Base-by-base conservation (phyloP, 1,140 invertebrate genomes). In the Macrobrachium rosenbergii region DNA sequence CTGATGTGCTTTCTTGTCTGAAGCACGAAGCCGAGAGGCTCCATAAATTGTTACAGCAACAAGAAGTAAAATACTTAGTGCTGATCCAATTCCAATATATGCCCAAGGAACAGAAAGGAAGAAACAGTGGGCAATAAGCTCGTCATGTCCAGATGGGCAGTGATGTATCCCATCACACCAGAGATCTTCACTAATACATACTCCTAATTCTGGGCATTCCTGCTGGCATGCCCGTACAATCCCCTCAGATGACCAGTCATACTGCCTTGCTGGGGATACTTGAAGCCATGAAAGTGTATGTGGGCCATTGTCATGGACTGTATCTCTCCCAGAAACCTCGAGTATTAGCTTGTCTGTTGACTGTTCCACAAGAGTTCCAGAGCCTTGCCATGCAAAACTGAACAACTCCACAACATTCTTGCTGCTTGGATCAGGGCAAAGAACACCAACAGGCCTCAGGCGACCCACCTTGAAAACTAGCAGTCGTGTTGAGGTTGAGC, bases 71-170 rank as follows among this genome's bases (percentile, higher is more conserved):
- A 90, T 79, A 67, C 88, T 89, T 6, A 89, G 72, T 5, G 89
- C 82, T 0, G 89, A 90, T 11, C 88, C 89, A 5, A 90, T 80
- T 2, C 88, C 89, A 52, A 90, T 89, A 78, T 90, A 90, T 2
- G 88, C 88, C 89, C 89, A 90, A 17, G 89, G 89, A 58, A 90
- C 88, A 0, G 89, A 90, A 12, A 84, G 88, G 63, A 85, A 90
- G 89, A 90, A 90, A 82, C 91, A 92, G 77, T 92, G 90, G 43
- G 90, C 90, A 21, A 96, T 93, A 2, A 96, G 94, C 92, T 98
- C 97, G 92, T 98, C 97, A 90, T 96, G 95, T 0, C 96, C 96
- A 2, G 95, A 96, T 0, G 97, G 97, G 91, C 97, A 98, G 90
- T 98, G 96, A 52, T 94, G 93, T 17, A 94, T 92, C 0, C 96